phyloP scores from a whole-genome alignment of 2,888 invertebrate species.

The Campopleginae sp. region DNA sequence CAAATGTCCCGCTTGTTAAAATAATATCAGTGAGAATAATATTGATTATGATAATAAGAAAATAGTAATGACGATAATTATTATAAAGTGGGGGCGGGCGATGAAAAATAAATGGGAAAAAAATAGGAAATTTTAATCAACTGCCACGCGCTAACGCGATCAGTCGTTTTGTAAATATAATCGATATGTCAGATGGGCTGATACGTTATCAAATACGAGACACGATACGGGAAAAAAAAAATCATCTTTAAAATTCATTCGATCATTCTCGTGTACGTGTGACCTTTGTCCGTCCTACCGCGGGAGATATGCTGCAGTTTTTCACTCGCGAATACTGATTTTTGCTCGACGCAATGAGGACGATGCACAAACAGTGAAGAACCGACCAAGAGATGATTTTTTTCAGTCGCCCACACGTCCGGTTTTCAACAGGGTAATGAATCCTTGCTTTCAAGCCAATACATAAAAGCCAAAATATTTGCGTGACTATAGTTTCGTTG shows the following conservation, averaged over 20 bases:
- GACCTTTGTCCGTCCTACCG: conserved; percentile 55
- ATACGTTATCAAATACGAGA: conserved; percentile 49
- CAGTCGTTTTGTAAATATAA: conserved; percentile 58
- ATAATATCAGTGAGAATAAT: conserved; percentile 8
- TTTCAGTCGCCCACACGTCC: conserved; percentile 17
- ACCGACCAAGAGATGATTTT: neutral
- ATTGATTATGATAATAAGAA: conserved; percentile 10
- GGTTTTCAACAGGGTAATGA: conserved; percentile 48
- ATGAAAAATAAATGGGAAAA: neutral
- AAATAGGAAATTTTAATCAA: conserved; percentile 43
- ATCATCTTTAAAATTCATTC: conserved; percentile 22
- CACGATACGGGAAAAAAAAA: conserved; percentile 8
- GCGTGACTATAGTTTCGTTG: neutral
- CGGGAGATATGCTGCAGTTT: conserved; percentile 5
- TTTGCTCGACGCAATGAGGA: conserved; percentile 44
- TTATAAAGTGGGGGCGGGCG: neutral
- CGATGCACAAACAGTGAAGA: neutral
- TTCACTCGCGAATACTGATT: conserved; percentile 19
- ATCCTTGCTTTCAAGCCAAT: conserved; percentile 21
- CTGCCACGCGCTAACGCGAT: conserved; percentile 51
- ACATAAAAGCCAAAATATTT: conserved; percentile 2
- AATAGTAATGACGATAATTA: conserved; percentile 4
- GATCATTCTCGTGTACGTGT: conserved; percentile 39
- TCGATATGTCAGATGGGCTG: conserved; percentile 44
- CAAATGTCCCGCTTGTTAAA: conserved; percentile 48